phyloP scores from a whole-genome alignment of 2,797 vertebrate species.

The Tokudaia muenninki region DNA sequence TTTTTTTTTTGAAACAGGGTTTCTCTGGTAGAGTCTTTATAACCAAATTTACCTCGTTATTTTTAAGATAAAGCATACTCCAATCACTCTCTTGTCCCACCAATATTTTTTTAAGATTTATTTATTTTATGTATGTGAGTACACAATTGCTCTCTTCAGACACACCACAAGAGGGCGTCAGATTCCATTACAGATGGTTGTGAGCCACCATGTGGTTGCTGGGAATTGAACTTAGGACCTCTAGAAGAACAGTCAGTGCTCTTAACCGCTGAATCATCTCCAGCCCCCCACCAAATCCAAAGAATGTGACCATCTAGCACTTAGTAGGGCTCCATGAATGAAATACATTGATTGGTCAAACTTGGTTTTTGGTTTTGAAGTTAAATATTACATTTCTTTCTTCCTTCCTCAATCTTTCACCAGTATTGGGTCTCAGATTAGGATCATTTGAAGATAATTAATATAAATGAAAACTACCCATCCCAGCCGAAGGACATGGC shows the following conservation, averaged over 20 bases:
- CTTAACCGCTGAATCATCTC: too few species aligned
- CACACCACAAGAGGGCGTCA: too few species aligned
- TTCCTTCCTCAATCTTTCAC: neutral
- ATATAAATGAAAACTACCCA: neutral
- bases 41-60: neutral
- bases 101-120: too few species aligned
- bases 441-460: neutral
- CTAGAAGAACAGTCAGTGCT: too few species aligned
- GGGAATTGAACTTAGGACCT: too few species aligned
- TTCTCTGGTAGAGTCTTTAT: neutral
- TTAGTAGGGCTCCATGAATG: neutral
- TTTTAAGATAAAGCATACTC: neutral
- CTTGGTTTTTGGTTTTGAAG: slow-evolving; percentile 16
- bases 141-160: too few species aligned
- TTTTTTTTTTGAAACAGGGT: too few species aligned
- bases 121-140: too few species aligned
- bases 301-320: neutral
- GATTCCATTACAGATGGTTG: too few species aligned
- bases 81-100: neutral
- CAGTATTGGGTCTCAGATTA: neutral
- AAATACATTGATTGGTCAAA: neutral
- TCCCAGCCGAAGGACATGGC: neutral
- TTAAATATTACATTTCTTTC: neutral
- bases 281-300: neutral
- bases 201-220: too few species aligned